Evolutionary conservation across 2,888 invertebrate genomes (phyloP).

Genomic region (Rhamnusium bicolor): DNA sequence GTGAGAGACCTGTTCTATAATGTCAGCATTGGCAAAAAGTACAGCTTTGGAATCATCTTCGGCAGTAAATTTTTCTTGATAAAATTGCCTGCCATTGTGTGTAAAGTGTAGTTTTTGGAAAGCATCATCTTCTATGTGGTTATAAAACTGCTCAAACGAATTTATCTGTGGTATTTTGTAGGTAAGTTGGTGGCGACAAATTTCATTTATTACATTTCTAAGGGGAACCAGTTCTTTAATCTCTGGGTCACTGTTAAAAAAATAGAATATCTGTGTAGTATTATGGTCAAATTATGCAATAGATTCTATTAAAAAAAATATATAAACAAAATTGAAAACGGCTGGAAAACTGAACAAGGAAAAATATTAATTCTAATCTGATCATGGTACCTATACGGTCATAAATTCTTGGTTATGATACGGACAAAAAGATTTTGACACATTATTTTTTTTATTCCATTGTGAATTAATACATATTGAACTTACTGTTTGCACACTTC

Average conservation of each 20-base stretch:
- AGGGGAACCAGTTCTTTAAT: slow-evolving; percentile 62
- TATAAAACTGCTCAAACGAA: slow-evolving; percentile 64
- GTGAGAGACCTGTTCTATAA: slow-evolving; percentile 58
- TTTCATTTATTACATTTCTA: slow-evolving; percentile 64
- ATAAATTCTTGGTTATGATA: too few relatives aligned
- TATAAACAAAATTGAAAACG: too few relatives aligned
- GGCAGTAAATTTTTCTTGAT: slow-evolving; percentile 77
- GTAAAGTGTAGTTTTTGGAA: slow-evolving; percentile 67
- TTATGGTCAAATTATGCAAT: neutral
- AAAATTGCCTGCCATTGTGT: slow-evolving; percentile 64
- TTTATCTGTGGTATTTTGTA: slow-evolving; percentile 54
- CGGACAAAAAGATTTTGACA: too few relatives aligned
- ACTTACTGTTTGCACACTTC: slow-evolving; percentile 63
- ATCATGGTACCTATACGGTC: too few relatives aligned
- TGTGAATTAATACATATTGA: too few relatives aligned
- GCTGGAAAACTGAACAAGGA: too few relatives aligned
- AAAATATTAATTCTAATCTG: too few relatives aligned
- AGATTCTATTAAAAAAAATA: too few relatives aligned
- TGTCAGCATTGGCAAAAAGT: slow-evolving; percentile 63
- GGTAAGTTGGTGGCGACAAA: slow-evolving; percentile 62
- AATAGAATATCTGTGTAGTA: too few relatives aligned
- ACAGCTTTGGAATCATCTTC: slow-evolving; percentile 67
- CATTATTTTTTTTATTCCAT: too few relatives aligned
- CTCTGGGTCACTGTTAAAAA: slow-evolving; percentile 61
- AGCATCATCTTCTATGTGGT: slow-evolving; percentile 60